A percentile compares a stretch with the other conserved stretches of the same genome.
Evolutionary conservation across 2,113 vertebrate genomes (phyloP).

Genomic region (Grantiella picta): DNA sequence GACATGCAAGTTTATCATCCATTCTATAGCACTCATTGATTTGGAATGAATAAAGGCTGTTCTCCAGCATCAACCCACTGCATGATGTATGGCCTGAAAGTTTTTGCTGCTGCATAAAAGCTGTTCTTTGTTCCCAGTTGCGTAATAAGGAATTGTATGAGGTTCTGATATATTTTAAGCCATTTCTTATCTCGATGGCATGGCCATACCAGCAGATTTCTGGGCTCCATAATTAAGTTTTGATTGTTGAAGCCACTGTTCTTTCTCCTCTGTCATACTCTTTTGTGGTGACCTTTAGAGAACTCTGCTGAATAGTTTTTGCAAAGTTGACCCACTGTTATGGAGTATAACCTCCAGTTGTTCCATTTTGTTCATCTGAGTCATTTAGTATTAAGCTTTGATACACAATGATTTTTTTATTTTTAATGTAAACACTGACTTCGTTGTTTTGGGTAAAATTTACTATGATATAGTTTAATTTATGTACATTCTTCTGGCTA

Average conservation of each 20-base stretch:
- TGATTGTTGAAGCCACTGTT: conserved; percentile 7
- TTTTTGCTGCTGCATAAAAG: conserved; percentile 31
- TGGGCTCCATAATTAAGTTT: conserved; percentile 9
- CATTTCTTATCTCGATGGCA: neutral
- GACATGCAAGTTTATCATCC: conserved; percentile 29
- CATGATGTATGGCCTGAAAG: conserved; percentile 20
- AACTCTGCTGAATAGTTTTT: conserved; percentile 49
- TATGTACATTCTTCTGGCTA: neutral
- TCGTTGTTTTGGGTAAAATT: neutral
- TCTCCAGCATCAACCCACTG: conserved; percentile 14
- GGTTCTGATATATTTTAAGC: neutral
- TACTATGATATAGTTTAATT: neutral
- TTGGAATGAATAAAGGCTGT: conserved; percentile 39
- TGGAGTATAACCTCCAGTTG: neutral
- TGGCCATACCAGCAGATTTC: neutral
- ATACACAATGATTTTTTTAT: neutral
- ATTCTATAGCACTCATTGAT: conserved; percentile 19
- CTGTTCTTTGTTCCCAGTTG: conserved; percentile 34
- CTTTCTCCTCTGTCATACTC: neutral
- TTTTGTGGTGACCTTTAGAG: conserved; percentile 7
- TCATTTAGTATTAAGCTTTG: neutral
- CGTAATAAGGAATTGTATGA: neutral
- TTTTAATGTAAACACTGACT: conserved; percentile 16
- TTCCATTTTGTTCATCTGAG: conserved; percentile 10
- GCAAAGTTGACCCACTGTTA: conserved; percentile 8